These are phyloP conservation scores for Eudyptes chrysolophus DNA, from an alignment of 2,113 vertebrate genomes.

Conservation along the genomic window DNA sequence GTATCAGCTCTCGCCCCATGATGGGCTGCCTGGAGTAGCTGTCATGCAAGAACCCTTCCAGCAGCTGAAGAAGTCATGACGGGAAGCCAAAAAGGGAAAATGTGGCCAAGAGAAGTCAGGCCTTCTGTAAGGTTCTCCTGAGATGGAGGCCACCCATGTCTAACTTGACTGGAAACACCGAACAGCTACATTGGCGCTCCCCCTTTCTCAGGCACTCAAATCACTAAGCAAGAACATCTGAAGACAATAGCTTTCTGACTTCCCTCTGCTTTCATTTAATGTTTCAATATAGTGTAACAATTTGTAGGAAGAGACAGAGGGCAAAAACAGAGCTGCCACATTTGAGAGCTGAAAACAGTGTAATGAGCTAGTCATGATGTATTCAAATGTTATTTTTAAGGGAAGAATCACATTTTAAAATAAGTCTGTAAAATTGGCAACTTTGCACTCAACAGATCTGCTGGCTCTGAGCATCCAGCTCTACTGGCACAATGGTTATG, in stretches of 20 bases:
- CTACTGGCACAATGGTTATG: background rate
- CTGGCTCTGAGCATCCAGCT: background rate
- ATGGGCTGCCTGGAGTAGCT: background rate
- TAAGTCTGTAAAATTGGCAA: background rate
- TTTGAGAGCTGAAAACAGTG: background rate
- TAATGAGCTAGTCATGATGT: background rate
- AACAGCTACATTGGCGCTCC: rapidly evolving
- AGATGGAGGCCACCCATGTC: background rate
- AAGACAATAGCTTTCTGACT: background rate
- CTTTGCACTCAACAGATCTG: background rate
- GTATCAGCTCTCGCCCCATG: background rate
- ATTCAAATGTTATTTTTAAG: background rate
- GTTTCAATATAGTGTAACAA: background rate
- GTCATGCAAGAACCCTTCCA: background rate
- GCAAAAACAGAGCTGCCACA: background rate
- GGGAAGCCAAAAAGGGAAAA: background rate
- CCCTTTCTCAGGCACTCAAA: background rate
- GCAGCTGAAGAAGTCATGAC: background rate
- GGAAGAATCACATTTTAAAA: background rate
- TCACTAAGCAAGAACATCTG: background rate
- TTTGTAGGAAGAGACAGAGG: background rate
- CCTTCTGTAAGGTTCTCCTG: background rate
- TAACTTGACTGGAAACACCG: background rate
- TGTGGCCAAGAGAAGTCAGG: background rate
- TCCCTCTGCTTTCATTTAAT: background rate